Evolutionary conservation across 2,113 vertebrate species (phyloP).

Genomic region (Electrona antarctica): DNA sequence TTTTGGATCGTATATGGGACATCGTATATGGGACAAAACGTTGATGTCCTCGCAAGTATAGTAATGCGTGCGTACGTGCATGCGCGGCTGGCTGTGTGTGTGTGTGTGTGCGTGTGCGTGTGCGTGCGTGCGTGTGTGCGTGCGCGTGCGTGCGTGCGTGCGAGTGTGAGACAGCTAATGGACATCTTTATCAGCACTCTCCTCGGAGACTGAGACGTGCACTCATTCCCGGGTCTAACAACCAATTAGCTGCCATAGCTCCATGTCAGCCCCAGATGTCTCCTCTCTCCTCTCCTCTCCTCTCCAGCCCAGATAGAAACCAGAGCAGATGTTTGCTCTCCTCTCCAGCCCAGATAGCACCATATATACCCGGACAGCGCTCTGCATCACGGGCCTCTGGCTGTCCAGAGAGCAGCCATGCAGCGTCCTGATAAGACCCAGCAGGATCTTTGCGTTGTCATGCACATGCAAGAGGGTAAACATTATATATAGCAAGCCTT

Average conservation of each 20-base stretch:
- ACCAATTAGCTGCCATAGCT: constrained; percentile 53
- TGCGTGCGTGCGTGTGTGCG: too few species aligned
- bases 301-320: too few species aligned
- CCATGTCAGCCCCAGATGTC: constrained; percentile 27
- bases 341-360: neutral
- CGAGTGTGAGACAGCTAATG: constrained; percentile 37
- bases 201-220: constrained; percentile 36
- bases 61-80: too few species aligned
- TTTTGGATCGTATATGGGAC: too few species aligned
- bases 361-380: too few species aligned
- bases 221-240: constrained; percentile 57
- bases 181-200: constrained; percentile 51
- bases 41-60: too few species aligned
- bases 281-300: too few species aligned
- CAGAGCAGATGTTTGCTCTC: constrained; percentile 56
- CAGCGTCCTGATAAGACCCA: constrained; percentile 39
- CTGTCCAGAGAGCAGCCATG: constrained; percentile 12
- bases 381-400: constrained; percentile 24
- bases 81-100: neutral
- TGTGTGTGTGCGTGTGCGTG: constrained; percentile 10
- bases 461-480: neutral
- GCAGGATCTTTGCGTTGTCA: neutral
- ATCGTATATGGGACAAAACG: too few species aligned
- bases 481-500: too few species aligned
- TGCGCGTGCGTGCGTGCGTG: neutral